Base-by-base conservation (phyloP, 2,888 invertebrate species). In the Cephonodes hylas region DNA sequence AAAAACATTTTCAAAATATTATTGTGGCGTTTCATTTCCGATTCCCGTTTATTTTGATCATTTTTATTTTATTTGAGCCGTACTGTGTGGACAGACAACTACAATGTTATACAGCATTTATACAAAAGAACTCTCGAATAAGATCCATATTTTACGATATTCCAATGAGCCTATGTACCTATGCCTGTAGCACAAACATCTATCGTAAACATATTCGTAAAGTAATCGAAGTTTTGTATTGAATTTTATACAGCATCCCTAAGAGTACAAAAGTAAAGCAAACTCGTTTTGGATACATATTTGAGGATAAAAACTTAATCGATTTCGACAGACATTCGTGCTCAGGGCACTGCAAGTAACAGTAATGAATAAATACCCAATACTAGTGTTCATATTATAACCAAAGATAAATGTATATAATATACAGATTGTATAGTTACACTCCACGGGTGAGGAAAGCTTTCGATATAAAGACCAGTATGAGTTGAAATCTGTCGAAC, bases 1-100 rank as follows among this genome's bases (percentile, higher is more conserved):
- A 90, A 91, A 92, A 92, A 91, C 91, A 91, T 91, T 92, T 92
- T 92, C 91, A 92, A 92, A 92, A 91, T 91, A 91, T 88, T 87
- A 90, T 80, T 80, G 70, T 74, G 81, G 79, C 79, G 86, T 92
- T 91, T 88, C 67, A 76, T 72, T 75, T 63, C 67, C 64, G 23
- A 64, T 22, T 63, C 64, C 73, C 70, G 63, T 68, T 66, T 64
- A 67, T 67, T 65, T 70, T 67, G 64, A 64, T 57, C 48, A 65
- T 64, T 68, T 22, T 44, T 62, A 65, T 64, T 59, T 46, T 25
- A 57, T 59, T 64, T 65, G 58, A 63, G 60, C 18, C n/a, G 5
- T 2, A 53, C n/a, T 27, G 25, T 27, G 23, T 48, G 31, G 7
- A 18, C 18, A 53, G 27, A 31, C 18, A 23, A 13, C 45, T 13